A percentile compares a stretch with the other conserved stretches of the same genome.
Evolutionary conservation across 2,888 invertebrate genomes (phyloP).

Genomic region (Melanostoma scalare): DNA sequence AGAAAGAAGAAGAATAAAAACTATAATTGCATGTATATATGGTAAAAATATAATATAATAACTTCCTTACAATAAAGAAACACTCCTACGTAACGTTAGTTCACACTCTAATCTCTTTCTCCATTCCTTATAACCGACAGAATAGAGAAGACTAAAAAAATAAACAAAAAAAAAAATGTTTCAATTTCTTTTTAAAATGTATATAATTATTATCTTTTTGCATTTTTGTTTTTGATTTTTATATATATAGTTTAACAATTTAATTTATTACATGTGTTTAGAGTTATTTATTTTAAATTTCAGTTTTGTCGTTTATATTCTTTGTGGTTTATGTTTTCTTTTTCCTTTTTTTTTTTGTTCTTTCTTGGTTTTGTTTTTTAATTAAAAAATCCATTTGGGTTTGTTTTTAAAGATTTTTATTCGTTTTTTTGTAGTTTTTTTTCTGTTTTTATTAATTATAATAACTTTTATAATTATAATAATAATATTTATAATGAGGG

Average conservation of each 20-base stretch:
- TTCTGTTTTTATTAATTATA: conserved; percentile 65
- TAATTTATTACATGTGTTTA: conserved; percentile 60
- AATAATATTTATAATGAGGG: conserved; percentile 70
- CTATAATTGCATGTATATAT: conserved; percentile 3
- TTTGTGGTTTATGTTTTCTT: conserved; percentile 11
- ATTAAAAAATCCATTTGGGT: conserved; percentile 47
- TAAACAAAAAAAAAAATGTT: conserved; percentile 47
- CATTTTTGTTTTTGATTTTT: conserved; percentile 1
- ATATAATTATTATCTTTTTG: conserved; percentile 56
- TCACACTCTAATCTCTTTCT: background rate
- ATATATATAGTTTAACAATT: conserved; percentile 72
- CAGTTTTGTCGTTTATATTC: conserved; percentile 30
- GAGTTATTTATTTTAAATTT: conserved; percentile 26
- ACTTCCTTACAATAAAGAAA: conserved; percentile 31
- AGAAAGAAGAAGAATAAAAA: background rate
- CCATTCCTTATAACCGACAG: background rate
- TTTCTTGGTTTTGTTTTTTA: conserved; percentile 17
- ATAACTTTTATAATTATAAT: conserved; percentile 70
- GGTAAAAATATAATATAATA: background rate
- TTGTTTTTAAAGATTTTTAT: conserved; percentile 56
- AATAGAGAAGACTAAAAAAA: conserved; percentile 1
- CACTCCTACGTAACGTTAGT: background rate
- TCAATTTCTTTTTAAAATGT: conserved; percentile 44
- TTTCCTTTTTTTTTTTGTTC: conserved; percentile 28
- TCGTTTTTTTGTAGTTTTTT: conserved; percentile 36